These are phyloP conservation scores for Procambarus clarkii DNA, from an alignment of 1,140 invertebrate species.

Conservation along the genomic window DNA sequence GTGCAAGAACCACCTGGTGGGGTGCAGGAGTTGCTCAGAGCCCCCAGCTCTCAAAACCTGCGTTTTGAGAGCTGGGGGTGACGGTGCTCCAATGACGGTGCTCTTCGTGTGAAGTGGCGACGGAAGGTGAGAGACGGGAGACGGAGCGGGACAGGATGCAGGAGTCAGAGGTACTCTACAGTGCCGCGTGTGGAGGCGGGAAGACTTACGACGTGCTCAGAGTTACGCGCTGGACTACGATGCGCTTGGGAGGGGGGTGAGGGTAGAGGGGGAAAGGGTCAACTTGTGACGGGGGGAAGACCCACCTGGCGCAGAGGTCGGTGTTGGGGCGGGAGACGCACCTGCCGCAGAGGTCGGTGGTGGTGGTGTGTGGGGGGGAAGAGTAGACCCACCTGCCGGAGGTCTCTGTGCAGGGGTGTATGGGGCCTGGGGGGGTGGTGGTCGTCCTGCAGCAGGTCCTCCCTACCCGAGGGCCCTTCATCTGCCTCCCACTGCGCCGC, in stretches of 20 bases:
- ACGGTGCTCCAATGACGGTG: not conserved
- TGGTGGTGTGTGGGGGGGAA: not conserved
- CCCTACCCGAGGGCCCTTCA: not conserved
- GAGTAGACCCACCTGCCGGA: constrained; percentile 34
- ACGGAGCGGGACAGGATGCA: too few relatives aligned
- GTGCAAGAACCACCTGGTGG: too few relatives aligned
- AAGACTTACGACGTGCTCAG: too few relatives aligned
- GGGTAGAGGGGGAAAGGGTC: not conserved
- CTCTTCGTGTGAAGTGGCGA: not conserved
- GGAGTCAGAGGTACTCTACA: not conserved
- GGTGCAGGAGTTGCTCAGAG: too few relatives aligned
- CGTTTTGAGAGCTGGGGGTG: not conserved
- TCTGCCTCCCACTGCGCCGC: too few relatives aligned
- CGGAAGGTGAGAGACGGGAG: too few relatives aligned
- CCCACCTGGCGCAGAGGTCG: not conserved
- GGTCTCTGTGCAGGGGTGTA: not conserved
- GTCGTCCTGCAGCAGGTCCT: not conserved
- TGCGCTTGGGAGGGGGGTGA: not conserved
- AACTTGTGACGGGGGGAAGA: not conserved
- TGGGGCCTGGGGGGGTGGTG: not conserved
- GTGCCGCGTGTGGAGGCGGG: too few relatives aligned
- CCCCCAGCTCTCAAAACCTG: too few relatives aligned
- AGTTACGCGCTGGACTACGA: too few relatives aligned
- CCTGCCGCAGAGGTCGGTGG: constrained; percentile 29
- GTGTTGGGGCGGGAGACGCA: constrained; percentile 18